Evolutionary conservation across 2,797 vertebrate species (phyloP), one percentile per base, ranked within the genome.

Genomic region (Orestias chungarensis): DNA sequence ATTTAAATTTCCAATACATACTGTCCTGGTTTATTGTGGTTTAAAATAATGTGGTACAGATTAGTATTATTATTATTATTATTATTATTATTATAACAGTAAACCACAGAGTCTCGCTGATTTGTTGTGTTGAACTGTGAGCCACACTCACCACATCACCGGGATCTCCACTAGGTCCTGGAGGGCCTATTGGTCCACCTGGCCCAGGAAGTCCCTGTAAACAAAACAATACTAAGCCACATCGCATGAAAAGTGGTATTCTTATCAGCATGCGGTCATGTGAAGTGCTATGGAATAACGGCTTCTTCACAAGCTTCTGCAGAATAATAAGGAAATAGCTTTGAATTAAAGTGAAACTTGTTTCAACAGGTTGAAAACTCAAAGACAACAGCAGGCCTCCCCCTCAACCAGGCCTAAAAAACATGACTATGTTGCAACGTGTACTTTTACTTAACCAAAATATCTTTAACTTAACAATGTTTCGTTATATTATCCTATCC

Each of bases 131-230:
- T 20, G 50, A 17, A 31, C 71, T 14, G 29, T 59, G 44, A 76
- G 42, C 55, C 57, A 66, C 54, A 88, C 94, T 90, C 89, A 98
- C 97, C 95, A 85, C 64, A 64, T 95, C 95, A 40, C 97, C 97
- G 0, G 91, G 93, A 83, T 98, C 96, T 75, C 97, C 97, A 0
- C 89, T 87, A 44, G 93, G 95, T 81, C 97, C 97, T 62, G 94
- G 92, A 49, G 95, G 94, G 0, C 97, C 97, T 6, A 82, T 86
- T 77, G 95, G 94, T 50, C 97, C 97, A 67, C 87, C 84, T 68
- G 95, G 91, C 14, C 97, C 97, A 2, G 74, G 57, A 12, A 95
- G 87, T 18, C 97, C 97, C 97, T 98, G 80, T 20, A 25, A 50
- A 81, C 46, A 27, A 80, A 67, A 83, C 50, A 78, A 12, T 52